Percentiles rank a stretch among this genome's conserved stretches.
phyloP scores from a whole-genome alignment of 2,888 invertebrate genomes.

The Drosophila diplacantha region DNA sequence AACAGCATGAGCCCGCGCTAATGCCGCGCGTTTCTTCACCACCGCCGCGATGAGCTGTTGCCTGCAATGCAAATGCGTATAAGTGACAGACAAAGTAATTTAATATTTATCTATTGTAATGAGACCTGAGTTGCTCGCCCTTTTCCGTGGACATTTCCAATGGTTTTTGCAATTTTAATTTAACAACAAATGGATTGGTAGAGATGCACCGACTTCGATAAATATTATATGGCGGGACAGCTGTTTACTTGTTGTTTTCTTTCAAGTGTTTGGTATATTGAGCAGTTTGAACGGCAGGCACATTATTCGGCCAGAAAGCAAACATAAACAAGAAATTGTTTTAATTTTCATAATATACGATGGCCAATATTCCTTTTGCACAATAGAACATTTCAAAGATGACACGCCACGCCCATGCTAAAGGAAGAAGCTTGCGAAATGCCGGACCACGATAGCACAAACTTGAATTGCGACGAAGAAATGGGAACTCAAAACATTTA shows the following conservation, averaged over 20 bases:
- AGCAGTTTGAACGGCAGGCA: not conserved
- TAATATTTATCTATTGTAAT: slow-evolving; percentile 2
- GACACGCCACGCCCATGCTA: not conserved
- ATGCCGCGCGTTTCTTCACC: slow-evolving; percentile 85
- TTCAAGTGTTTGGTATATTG: too few species aligned
- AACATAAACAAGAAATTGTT: not conserved
- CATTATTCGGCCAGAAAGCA: not conserved
- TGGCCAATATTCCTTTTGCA: not conserved
- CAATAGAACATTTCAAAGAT: not conserved
- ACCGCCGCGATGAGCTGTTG: slow-evolving; percentile 82
- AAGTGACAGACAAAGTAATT: not conserved
- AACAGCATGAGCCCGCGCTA: slow-evolving; percentile 84
- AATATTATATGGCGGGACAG: not conserved
- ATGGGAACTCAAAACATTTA: not conserved
- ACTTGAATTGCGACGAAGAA: too few species aligned
- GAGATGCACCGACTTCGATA: not conserved
- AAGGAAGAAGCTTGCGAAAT: not conserved
- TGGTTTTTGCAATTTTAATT: slow-evolving; percentile 20
- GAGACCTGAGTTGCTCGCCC: slow-evolving; percentile 46
- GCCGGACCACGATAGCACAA: too few species aligned
- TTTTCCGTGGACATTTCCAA: slow-evolving; percentile 46
- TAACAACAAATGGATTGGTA: slow-evolving; percentile 6
- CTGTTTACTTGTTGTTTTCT: not conserved
- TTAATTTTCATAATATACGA: not conserved
- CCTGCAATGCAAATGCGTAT: slow-evolving; percentile 66